Conservation (phyloP, 2,888 invertebrate species). For the Ichneumoninae sp. region DNA sequence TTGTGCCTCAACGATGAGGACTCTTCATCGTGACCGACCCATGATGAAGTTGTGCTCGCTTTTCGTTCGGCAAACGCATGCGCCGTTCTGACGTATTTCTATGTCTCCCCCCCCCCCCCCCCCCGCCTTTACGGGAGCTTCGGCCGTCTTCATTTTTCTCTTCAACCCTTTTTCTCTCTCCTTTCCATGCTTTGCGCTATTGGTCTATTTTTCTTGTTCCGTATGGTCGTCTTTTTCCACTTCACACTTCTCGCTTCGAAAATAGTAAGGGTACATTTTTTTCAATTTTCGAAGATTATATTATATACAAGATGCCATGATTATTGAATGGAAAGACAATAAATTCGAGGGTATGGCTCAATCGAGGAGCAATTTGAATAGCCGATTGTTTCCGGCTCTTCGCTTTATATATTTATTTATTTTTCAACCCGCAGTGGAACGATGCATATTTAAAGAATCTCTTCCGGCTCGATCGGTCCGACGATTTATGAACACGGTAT, state of each 20-base stretch:
- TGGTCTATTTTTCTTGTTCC: slow-evolving; percentile 43
- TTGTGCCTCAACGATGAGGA: slow-evolving; percentile 36
- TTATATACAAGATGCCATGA: slow-evolving; percentile 71
- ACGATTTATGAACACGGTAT: slow-evolving; percentile 29
- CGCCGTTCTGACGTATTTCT: slow-evolving; percentile 59
- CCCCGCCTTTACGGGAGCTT: neutral
- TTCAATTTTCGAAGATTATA: too few relatives aligned
- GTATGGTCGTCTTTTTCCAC: slow-evolving; percentile 37
- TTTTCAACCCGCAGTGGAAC: slow-evolving; percentile 5
- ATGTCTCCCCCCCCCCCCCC: neutral
- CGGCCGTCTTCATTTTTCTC: slow-evolving; percentile 54
- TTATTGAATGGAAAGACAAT: slow-evolving; percentile 66
- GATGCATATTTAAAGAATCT: slow-evolving; percentile 26
- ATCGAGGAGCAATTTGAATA: slow-evolving; percentile 26
- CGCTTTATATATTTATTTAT: slow-evolving; percentile 2
- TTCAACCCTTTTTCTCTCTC: slow-evolving; percentile 23
- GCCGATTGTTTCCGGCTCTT: neutral
- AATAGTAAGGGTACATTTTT: too few relatives aligned
- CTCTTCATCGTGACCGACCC: slow-evolving; percentile 67
- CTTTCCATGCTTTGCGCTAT: neutral
- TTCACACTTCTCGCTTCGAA: slow-evolving; percentile 39
- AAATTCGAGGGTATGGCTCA: slow-evolving; percentile 29
- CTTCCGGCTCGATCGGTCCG: neutral
- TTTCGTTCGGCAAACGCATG: slow-evolving; percentile 68
- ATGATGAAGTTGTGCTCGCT: slow-evolving; percentile 77